phyloP scores from a whole-genome alignment of 1,140 invertebrate genomes.

The Trialeurodes vaporariorum region DNA sequence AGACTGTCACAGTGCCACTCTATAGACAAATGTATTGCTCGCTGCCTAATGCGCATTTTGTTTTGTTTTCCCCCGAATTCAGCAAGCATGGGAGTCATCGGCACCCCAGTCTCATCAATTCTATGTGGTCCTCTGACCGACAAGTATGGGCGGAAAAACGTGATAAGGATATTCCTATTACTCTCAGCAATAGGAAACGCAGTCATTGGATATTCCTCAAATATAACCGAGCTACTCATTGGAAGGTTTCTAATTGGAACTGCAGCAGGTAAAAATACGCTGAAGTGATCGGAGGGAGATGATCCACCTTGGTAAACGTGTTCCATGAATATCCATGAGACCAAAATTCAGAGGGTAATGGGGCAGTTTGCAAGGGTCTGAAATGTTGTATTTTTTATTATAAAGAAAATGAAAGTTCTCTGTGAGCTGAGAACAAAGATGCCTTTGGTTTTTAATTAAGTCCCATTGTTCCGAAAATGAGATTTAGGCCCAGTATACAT shows the following conservation, averaged over 20 bases:
- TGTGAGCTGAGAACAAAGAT: too few relatives aligned
- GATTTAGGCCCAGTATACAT: too few relatives aligned
- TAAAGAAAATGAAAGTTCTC: too few relatives aligned
- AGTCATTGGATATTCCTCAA: conserved; percentile 39
- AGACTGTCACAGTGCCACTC: not conserved
- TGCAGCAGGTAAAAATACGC: not conserved
- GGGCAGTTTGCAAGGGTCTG: too few relatives aligned
- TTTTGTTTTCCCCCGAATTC: conserved; percentile 24
- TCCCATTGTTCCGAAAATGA: too few relatives aligned
- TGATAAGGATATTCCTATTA: conserved; percentile 41
- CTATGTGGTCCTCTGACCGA: conserved; percentile 47
- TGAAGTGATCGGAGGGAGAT: too few relatives aligned
- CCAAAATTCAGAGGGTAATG: too few relatives aligned
- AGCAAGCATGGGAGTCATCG: conserved; percentile 44
- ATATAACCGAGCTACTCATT: conserved; percentile 35
- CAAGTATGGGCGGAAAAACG: conserved; percentile 45
- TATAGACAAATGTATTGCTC: not conserved
- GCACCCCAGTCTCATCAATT: conserved; percentile 40
- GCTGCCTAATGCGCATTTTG: not conserved
- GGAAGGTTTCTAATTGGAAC: conserved; percentile 39
- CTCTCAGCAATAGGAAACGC: conserved; percentile 39
- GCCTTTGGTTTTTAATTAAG: too few relatives aligned
- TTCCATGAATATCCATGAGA: too few relatives aligned
- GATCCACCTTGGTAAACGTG: too few relatives aligned
- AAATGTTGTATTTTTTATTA: too few relatives aligned